phyloP scores from a whole-genome alignment of 1,140 invertebrate species.

The Cotesia chilonis region DNA sequence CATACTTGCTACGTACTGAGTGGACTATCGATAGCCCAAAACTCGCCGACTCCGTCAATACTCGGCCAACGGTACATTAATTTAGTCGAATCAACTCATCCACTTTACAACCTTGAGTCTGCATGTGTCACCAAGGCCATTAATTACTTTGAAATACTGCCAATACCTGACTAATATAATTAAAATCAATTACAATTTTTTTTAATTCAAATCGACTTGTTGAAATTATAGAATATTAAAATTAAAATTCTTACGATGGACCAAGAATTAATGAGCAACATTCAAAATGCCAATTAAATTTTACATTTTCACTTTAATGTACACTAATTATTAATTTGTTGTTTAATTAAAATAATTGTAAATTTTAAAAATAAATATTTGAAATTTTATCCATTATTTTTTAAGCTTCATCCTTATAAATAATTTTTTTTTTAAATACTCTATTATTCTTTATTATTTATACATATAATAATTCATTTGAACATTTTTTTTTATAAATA shows the following conservation, averaged over 20 bases:
- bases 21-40: slow-evolving; percentile 93
- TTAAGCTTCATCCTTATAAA: no score
- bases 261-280: slow-evolving; percentile 8
- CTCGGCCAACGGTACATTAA: slow-evolving; percentile 49
- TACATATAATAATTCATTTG: no score
- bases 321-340: no score
- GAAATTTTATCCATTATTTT: no score
- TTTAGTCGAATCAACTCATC: slow-evolving; percentile 55
- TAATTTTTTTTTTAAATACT: no score
- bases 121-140: slow-evolving; percentile 53
- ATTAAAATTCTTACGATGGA: slow-evolving; percentile 5
- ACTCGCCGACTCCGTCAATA: slow-evolving; percentile 70
- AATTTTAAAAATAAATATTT: no score
- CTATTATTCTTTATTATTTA: no score
- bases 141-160: slow-evolving; percentile 53
- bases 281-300: no score
- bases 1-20: slow-evolving; percentile 97
- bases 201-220: neutral
- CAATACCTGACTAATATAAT: slow-evolving; percentile 53
- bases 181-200: neutral
- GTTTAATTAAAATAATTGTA: no score
- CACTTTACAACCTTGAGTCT: slow-evolving; percentile 57
- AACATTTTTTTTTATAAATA: no score
- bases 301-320: no score
- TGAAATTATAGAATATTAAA: neutral